These are phyloP conservation scores for Epinotia brunnichana DNA, from an alignment of 2,888 invertebrate genomes.

Conservation along the genomic window DNA sequence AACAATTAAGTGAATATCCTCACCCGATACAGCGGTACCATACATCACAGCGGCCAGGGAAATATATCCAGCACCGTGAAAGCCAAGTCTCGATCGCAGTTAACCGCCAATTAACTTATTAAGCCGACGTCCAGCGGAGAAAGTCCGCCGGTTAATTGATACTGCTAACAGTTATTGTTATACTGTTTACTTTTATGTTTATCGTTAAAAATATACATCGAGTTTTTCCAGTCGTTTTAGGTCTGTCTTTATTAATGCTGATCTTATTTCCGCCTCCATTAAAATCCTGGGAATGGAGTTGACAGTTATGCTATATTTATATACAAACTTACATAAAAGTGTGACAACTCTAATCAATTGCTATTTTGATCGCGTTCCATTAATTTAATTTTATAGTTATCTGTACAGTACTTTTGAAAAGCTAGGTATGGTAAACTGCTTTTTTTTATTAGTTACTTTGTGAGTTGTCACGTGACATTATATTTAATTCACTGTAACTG, in stretches of 20 bases:
- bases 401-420: too few relatives aligned
- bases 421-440: too few relatives aligned
- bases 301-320: not conserved
- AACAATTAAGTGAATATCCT: conserved; percentile 3
- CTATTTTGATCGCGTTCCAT: not conserved
- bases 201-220: not conserved
- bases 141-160: conserved; percentile 40
- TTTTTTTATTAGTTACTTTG: too few relatives aligned
- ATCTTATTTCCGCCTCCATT: not conserved
- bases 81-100: conserved; percentile 30
- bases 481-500: too few relatives aligned
- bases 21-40: conserved; percentile 25
- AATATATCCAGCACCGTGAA: conserved; percentile 38
- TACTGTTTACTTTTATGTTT: conserved; percentile 33
- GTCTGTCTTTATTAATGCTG: not conserved
- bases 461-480: too few relatives aligned
- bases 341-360: not conserved
- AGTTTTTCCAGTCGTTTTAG: conserved; percentile 18
- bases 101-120: conserved; percentile 42
- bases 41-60: conserved; percentile 31
- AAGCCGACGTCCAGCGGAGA: conserved; percentile 33
- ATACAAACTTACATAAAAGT: not conserved
- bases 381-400: not conserved
- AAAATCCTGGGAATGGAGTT: not conserved
- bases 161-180: conserved; percentile 42